Evolutionary conservation across 2,888 invertebrate genomes (phyloP).

Genomic region (Teleogryllus oceanicus): DNA sequence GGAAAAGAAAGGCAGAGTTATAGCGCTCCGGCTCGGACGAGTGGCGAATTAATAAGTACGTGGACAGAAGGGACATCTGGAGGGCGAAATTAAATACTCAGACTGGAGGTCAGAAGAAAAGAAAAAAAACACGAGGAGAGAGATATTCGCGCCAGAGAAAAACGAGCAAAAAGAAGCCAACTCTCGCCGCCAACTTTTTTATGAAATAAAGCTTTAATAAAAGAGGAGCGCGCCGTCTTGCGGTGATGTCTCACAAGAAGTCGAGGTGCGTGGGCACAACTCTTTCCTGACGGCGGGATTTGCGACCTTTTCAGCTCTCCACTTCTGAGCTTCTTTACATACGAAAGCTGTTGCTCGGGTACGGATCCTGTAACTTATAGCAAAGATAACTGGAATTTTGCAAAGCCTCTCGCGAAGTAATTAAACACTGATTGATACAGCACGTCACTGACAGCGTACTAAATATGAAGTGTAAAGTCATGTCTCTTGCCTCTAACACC

Average conservation of each 20-base stretch:
- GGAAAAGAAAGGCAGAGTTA: background rate
- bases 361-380: too few species aligned
- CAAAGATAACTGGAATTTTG: too few species aligned
- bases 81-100: background rate
- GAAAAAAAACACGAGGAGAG: background rate
- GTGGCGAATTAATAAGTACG: background rate
- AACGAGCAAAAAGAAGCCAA: background rate
- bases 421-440: too few species aligned
- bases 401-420: too few species aligned
- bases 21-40: background rate
- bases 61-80: background rate
- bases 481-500: too few species aligned
- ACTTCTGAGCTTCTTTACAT: background rate
- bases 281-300: background rate
- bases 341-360: too few species aligned
- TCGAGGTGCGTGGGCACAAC: background rate
- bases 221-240: background rate
- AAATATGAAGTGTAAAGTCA: too few species aligned
- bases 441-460: too few species aligned
- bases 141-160: background rate
- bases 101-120: background rate
- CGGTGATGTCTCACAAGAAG: background rate
- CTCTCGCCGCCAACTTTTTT: background rate
- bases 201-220: conserved; percentile 7
- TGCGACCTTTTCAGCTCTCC: background rate